Evolutionary conservation across 2,113 vertebrate genomes (phyloP).

Genomic region (Phalacrocorax brasilianus): DNA sequence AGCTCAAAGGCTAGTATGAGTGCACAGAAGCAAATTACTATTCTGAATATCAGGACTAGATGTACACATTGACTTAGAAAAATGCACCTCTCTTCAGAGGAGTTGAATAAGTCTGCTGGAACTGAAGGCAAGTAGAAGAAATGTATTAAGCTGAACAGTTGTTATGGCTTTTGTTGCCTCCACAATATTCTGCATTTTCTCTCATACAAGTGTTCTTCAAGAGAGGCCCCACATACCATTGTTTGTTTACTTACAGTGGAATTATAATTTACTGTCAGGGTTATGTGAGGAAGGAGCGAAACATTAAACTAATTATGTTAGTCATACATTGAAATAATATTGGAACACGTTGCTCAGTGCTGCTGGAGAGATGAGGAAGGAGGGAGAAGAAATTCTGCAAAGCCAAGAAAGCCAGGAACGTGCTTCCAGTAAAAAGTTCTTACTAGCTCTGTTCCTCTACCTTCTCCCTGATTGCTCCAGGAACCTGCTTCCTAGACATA

Average conservation of each 20-base stretch:
- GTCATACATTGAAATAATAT: conserved; percentile 15
- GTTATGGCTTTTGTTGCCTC: background rate
- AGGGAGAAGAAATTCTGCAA: background rate
- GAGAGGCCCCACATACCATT: background rate
- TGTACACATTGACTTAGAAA: background rate
- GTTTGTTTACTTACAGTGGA: background rate
- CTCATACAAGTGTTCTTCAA: background rate
- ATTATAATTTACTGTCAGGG: background rate
- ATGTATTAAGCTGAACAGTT: background rate
- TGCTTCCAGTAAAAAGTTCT: background rate
- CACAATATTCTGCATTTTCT: background rate
- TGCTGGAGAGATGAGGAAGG: background rate
- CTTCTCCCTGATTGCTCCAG: background rate
- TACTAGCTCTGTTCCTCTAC: background rate
- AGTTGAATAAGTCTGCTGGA: background rate
- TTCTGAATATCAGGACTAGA: background rate
- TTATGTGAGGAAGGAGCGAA: conserved; percentile 23
- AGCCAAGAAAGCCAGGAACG: background rate
- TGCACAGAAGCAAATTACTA: background rate
- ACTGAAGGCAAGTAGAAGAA: background rate
- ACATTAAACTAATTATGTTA: background rate
- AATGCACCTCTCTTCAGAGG: background rate
- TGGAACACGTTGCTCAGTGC: background rate
- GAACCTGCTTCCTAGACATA: background rate
- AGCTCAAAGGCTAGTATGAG: background rate